Conservation (phyloP, 53 echinoderm and acorn worm species). For the Echinometra lucunter region DNA sequence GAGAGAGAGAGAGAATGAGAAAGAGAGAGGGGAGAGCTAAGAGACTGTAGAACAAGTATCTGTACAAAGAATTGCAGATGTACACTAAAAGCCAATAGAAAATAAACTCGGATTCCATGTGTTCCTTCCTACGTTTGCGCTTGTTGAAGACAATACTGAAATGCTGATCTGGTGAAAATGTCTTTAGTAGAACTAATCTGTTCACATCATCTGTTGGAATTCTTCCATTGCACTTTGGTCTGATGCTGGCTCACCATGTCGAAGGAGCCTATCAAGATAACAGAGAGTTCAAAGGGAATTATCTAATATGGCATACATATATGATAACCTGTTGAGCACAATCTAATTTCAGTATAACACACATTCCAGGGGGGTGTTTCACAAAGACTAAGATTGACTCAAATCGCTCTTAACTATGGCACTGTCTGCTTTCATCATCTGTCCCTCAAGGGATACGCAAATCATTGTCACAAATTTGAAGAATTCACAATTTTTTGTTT, state of each 20-base stretch:
- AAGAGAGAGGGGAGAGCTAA: not conserved
- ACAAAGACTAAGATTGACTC: no score
- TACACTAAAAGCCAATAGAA: not conserved
- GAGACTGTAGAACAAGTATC: not conserved
- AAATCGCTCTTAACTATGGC: no score
- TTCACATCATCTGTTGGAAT: slow-evolving; percentile 65
- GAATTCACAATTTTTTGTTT: no score
- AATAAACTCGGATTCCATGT: not conserved
- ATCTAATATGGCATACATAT: not conserved
- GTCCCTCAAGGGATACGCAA: no score
- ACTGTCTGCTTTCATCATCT: no score
- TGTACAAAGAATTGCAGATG: not conserved
- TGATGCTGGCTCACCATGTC: slow-evolving; percentile 45
- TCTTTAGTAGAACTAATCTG: not conserved
- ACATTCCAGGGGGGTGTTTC: no score
- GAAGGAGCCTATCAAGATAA: slow-evolving; percentile 10
- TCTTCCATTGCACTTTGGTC: slow-evolving; percentile 67
- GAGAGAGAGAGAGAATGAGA: not conserved
- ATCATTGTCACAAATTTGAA: no score
- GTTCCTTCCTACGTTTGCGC: not conserved
- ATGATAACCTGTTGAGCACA: no score
- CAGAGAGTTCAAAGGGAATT: not conserved
- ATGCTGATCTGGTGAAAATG: slow-evolving; percentile 25
- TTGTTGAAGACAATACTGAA: not conserved
- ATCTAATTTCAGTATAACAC: no score